Percentiles rank a stretch among this genome's conserved stretches.
Evolutionary conservation across 2,888 invertebrate species (phyloP).

Genomic region (Scrobipalpa costella): DNA sequence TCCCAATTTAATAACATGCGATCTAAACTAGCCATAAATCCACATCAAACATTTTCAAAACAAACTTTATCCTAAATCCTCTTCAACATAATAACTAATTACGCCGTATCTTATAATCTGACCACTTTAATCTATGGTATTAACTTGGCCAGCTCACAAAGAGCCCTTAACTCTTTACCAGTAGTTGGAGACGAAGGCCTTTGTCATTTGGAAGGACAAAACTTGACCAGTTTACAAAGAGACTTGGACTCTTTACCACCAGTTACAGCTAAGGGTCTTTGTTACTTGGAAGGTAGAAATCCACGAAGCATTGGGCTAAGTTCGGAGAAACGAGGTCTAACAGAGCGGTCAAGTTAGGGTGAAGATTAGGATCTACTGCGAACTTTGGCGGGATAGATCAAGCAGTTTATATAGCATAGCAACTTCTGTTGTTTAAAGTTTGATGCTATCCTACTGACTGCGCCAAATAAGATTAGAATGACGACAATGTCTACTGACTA

Average conservation of each 20-base stretch:
- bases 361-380: constrained; percentile 15
- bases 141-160: background rate
- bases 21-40: background rate
- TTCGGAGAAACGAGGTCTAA: background rate
- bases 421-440: constrained; percentile 8
- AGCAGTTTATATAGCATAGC: background rate
- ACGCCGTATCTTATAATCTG: constrained; percentile 7
- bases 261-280: background rate
- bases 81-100: constrained; percentile 6
- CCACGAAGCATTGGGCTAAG: constrained; percentile 6
- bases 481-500: too few species aligned
- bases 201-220: background rate
- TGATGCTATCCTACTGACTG: background rate
- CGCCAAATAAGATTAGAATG: background rate
- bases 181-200: background rate
- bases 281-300: background rate
- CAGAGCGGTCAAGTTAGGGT: constrained; percentile 15
- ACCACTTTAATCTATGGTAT: constrained; percentile 11
- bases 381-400: constrained; percentile 10
- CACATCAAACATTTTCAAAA: background rate
- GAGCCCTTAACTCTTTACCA: background rate
- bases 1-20: too few species aligned
- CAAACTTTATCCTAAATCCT: background rate
- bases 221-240: constrained; percentile 5
- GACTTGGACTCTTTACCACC: background rate